Conservation (phyloP, 2,888 invertebrate species). For the Eupithecia vulgata region DNA sequence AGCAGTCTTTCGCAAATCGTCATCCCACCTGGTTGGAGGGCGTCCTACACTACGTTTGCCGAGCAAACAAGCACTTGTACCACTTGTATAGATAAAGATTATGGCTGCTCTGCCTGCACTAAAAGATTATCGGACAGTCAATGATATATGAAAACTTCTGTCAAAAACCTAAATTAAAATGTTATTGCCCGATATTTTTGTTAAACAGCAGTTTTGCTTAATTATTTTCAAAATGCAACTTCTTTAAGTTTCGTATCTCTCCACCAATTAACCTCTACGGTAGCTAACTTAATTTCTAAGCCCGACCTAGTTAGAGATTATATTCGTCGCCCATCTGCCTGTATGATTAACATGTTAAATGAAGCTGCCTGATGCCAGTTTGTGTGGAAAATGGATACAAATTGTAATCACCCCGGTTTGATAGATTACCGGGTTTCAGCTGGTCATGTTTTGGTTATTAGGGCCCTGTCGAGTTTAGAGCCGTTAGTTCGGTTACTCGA, state of each 20-base stretch:
- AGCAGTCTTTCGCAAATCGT: too few species aligned
- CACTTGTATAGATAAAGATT: too few species aligned
- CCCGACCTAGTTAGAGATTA: constrained; percentile 30
- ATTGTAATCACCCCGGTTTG: constrained; percentile 17
- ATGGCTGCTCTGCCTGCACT: too few species aligned
- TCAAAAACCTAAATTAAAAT: too few species aligned
- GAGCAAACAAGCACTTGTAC: too few species aligned
- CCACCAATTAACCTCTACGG: background rate
- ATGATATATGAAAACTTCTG: too few species aligned
- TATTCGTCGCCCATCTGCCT: constrained; percentile 27
- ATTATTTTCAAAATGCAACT: background rate
- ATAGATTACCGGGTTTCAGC: constrained; percentile 16
- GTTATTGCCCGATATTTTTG: too few species aligned
- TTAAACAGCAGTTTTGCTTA: too few species aligned
- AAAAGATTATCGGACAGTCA: too few species aligned
- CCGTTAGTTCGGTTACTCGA: background rate
- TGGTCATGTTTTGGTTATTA: constrained; percentile 16
- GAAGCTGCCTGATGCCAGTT: constrained; percentile 23
- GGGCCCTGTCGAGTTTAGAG: background rate
- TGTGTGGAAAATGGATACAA: constrained; percentile 24
- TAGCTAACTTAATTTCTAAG: constrained; percentile 6
- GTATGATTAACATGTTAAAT: constrained; percentile 34
- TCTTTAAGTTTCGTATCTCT: background rate
- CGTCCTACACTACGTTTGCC: too few species aligned
- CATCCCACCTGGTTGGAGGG: too few species aligned